These are phyloP conservation scores for Pristionchus mayeri DNA, from an alignment of 2,888 invertebrate genomes.

Conservation along the genomic window DNA sequence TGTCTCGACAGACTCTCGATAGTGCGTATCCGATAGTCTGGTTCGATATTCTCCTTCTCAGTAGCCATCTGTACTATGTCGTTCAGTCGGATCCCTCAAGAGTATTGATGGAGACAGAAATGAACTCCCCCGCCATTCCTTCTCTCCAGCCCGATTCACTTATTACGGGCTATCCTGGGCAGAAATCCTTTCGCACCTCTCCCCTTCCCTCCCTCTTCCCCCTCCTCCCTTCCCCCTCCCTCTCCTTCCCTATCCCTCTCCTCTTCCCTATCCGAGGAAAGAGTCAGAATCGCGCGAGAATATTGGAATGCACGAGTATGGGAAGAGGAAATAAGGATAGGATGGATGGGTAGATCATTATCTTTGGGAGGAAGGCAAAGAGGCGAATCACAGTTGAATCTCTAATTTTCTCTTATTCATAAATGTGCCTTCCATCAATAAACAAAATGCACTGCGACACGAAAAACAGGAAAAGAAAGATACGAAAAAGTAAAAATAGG, in stretches of 20 bases:
- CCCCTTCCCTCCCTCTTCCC: no score
- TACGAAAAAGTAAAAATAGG: background rate
- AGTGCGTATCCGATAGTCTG: constrained; percentile 75
- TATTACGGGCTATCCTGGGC: background rate
- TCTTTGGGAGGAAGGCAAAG: background rate
- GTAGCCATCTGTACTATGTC: constrained; percentile 76
- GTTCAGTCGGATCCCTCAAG: constrained; percentile 74
- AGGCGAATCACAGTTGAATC: background rate
- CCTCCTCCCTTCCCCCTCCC: constrained; percentile 1
- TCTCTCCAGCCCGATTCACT: background rate
- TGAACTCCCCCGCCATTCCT: background rate
- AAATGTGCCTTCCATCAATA: background rate
- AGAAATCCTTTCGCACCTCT: background rate
- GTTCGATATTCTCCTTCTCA: constrained; percentile 76
- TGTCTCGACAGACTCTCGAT: constrained; percentile 75
- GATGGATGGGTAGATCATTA: background rate
- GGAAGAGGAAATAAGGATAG: constrained; percentile 24
- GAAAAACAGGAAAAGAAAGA: constrained; percentile 16
- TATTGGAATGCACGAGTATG: constrained; percentile 29
- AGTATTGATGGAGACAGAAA: no score
- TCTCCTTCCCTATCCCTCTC: background rate
- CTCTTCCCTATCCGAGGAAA: background rate
- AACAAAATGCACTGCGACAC: background rate
- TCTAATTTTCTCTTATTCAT: constrained; percentile 10
- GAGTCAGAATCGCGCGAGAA: constrained; percentile 10